phyloP scores from a whole-genome alignment of 2,797 vertebrate genomes.

The Labroides dimidiatus region DNA sequence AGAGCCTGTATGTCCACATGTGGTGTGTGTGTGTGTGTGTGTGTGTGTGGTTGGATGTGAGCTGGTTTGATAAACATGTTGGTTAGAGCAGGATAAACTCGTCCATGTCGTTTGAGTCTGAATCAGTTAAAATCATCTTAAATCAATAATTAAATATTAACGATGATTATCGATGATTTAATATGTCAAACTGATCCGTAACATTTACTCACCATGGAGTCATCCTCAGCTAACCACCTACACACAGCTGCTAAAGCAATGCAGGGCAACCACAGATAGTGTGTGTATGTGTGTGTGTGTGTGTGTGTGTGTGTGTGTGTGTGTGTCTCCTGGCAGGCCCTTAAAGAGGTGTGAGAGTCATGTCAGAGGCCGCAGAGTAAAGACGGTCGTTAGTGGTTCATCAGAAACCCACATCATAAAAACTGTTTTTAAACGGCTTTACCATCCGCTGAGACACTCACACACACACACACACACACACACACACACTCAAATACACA shows the following conservation, averaged over 20 bases:
- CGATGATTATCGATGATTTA: too few relatives aligned
- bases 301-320: not conserved
- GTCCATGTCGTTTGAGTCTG: conserved; percentile 79
- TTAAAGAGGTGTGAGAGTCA: conserved; percentile 79
- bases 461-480: conserved; percentile 8
- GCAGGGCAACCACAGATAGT: conserved; percentile 70
- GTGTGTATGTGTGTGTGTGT: not conserved
- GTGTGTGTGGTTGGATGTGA: conserved; percentile 67
- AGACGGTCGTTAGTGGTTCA: conserved; percentile 80
- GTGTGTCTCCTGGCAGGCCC: conserved; percentile 73
- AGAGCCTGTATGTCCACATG: too few relatives aligned
- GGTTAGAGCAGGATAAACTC: conserved; percentile 80
- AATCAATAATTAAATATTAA: too few relatives aligned
- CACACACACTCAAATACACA: not conserved
- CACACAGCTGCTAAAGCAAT: conserved; percentile 76
- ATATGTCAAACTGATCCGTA: too few relatives aligned
- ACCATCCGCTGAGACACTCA: conserved; percentile 48
- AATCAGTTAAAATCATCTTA: conserved; percentile 64
- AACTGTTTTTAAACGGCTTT: conserved; percentile 71
- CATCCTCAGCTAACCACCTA: conserved; percentile 63
- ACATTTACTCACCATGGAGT: conserved; percentile 66
- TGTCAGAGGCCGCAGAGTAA: conserved; percentile 76
- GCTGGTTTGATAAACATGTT: conserved; percentile 77
- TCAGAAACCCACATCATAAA: conserved; percentile 76
- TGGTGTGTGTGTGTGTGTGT: conserved; percentile 17